Conservation (phyloP, 2,797 vertebrate genomes). For the Eulemur albifrons region DNA sequence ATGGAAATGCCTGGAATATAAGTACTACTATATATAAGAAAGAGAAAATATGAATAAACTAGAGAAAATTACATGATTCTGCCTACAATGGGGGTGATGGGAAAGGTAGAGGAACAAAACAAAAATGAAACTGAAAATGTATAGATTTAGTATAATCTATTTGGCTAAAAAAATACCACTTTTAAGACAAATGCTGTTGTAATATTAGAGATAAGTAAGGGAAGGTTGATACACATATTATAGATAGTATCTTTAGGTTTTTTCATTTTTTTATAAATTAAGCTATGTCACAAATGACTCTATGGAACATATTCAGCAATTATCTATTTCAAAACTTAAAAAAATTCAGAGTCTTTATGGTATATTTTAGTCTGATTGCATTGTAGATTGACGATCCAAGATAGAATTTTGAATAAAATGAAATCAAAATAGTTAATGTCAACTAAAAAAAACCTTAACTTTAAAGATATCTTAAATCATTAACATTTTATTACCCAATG, state of each 20-base stretch:
- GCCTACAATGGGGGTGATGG: background rate
- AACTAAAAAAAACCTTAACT: background rate
- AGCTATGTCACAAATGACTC: background rate
- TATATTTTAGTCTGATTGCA: background rate
- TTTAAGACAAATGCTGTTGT: too few relatives aligned
- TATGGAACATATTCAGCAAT: background rate
- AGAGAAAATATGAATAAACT: background rate
- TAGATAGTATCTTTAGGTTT: background rate
- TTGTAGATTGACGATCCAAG: background rate
- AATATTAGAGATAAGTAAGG: background rate
- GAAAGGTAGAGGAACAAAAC: background rate
- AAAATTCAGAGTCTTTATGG: background rate
- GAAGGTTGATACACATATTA: background rate
- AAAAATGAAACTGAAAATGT: background rate
- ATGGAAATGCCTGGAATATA: background rate
- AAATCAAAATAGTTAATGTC: background rate
- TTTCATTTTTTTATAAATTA: background rate
- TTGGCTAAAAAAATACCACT: background rate
- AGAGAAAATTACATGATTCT: background rate
- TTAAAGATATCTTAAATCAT: background rate
- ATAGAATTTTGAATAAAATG: background rate
- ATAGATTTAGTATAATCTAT: background rate
- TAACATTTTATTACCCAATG: background rate
- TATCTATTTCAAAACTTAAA: background rate
- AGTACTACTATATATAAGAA: background rate